These are phyloP conservation scores for Microtus ochrogaster DNA, from an alignment of 2,113 vertebrate species.

Conservation along the genomic window DNA sequence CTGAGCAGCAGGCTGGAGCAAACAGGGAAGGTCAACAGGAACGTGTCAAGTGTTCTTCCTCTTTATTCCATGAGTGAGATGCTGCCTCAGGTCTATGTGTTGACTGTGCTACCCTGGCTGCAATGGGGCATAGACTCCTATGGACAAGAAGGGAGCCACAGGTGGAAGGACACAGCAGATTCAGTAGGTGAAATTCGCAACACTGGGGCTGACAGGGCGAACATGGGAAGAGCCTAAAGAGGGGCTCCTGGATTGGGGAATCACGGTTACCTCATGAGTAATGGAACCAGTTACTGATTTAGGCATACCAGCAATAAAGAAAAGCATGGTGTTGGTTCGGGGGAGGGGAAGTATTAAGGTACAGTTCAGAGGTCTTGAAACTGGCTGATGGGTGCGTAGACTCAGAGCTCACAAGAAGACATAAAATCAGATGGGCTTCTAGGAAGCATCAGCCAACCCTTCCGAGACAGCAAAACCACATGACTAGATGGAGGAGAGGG, in stretches of 20 bases:
- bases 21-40: background rate
- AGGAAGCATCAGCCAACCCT: background rate
- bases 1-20: too few relatives aligned
- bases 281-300: background rate
- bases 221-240: background rate
- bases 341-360: fast-evolving
- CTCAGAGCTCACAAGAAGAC: background rate
- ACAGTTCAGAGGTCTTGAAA: background rate
- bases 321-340: background rate
- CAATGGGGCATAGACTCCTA: background rate
- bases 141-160: background rate
- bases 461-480: background rate
- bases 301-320: background rate
- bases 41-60: background rate
- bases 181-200: background rate
- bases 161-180: fast-evolving
- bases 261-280: background rate
- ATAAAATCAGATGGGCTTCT: background rate
- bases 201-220: fast-evolving
- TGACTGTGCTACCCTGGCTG: too few relatives aligned
- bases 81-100: fast-evolving
- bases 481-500: background rate
- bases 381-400: background rate
- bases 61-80: background rate
- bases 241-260: background rate